Base-by-base conservation (phyloP, 2,113 vertebrate genomes). In the Salvator merianae region DNA sequence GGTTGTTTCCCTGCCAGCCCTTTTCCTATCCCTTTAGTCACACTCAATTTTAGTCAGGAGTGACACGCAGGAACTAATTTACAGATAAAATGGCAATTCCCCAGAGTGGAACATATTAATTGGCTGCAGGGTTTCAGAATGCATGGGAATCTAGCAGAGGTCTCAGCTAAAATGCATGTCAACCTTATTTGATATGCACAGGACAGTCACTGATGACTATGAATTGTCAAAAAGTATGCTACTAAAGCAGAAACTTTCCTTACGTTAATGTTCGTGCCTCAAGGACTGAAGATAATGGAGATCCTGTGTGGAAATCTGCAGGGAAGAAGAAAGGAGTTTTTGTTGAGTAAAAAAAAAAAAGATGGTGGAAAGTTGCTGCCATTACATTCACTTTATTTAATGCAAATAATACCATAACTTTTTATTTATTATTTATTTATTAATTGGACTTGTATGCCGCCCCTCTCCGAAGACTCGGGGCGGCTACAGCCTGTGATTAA, bases 211-310 rank as follows among this genome's bases (percentile, higher is more conserved):
- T 76, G 69, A 88, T 6, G 0, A 32, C 36, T 83, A 77, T 87
- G 87, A 87, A 78, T 68, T 3, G 30, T 36, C 70, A 40, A 90
- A 81, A 90, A 87, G 94, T 85, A 74, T 74, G 50, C 92, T 91
- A 93, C 91, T 26, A 13, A 82, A 74, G 13, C 8, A 72, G 28
- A 8, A 87, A 82, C 55, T 89, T 65, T 88, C 62, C 91, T 92
- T 88, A 89, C 91, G 75, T 90, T 79, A 77, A 77, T 78, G 90
- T 24, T 76, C 87, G 84, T 0, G 1, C 40, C 83, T 93, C 79
- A 82, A 76, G 62, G 73, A 63, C 68, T 70, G 83, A 87, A 81
- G 80, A 62, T 72, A 88, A 34, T 0, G 0, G 62, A 72, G 91
- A 85, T 83, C 79, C 84, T 88, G 40, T 82, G 0, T 0, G 59